Conservation (phyloP, 2,888 invertebrate species). For the Drosophila acutilabella region DNA sequence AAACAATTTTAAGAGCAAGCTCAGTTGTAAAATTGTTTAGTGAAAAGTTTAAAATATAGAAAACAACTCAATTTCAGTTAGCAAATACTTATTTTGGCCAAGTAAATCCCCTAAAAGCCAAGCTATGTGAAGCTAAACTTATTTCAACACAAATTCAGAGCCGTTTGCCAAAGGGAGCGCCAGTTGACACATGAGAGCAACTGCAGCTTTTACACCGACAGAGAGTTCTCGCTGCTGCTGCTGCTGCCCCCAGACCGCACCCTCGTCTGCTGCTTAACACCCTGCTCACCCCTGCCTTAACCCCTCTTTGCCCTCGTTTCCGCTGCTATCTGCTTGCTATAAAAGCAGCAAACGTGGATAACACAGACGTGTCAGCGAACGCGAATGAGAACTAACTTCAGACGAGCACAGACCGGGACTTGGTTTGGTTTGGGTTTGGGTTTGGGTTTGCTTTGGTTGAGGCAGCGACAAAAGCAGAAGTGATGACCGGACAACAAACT, state of each 20-base stretch:
- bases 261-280: constrained; percentile 5
- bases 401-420: not conserved
- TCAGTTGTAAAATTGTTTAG: no score
- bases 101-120: constrained; percentile 1
- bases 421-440: not conserved
- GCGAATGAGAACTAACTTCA: constrained; percentile 21
- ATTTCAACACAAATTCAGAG: constrained; percentile 22
- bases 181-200: constrained; percentile 72
- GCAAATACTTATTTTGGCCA: not conserved
- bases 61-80: no score
- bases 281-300: not conserved
- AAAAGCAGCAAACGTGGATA: constrained; percentile 76
- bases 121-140: constrained; percentile 66
- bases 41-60: no score
- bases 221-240: not conserved
- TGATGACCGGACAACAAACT: constrained; percentile 83
- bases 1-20: no score
- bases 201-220: constrained; percentile 16
- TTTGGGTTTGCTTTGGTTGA: constrained; percentile 2
- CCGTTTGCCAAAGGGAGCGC: constrained; percentile 41
- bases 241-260: constrained; percentile 27
- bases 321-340: constrained; percentile 65
- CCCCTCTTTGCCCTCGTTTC: not conserved
- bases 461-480: constrained; percentile 75
- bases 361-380: constrained; percentile 27